Evolutionary conservation across 1,140 invertebrate genomes (phyloP), one percentile per base, ranked within the genome.

Genomic region (Drosophila guanche): DNA sequence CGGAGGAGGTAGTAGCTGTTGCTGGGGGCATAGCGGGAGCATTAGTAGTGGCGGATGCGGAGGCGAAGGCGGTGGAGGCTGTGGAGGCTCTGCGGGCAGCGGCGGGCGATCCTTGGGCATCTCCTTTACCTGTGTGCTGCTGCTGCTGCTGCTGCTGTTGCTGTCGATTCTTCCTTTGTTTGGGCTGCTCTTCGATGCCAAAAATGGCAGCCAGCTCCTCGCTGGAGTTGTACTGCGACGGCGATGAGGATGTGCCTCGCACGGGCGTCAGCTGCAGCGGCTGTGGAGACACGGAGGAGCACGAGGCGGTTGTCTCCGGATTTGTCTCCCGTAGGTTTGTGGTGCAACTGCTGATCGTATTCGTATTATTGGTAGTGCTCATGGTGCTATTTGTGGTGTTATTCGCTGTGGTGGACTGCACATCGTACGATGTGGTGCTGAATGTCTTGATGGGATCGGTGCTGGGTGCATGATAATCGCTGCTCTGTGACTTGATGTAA

Each of bases 201-300:
- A 94, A 94, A 58, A 94, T 94, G 60, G 93, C 93, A 5, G 93
- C 93, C 57, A 94, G 89, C 77, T 94, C 93, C 79, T 94, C 93
- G 67, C 93, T 93, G 5, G 93, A 94, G 77, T 94, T 94, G 80
- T 94, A 94, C 85, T 94, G 93, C 50, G 93, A 93, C 16, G 90
- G 80, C 42, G 83, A 86, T 3, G 84, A 90, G n/a, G 76, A 79
- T 58, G 55, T 61, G n/a, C 73, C 69, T 3, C 74, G 62, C 61
- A 85, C 74, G 8, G 89, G 80, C 7, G 89, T 90, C 53, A 90
- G 20, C 48, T 85, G 78, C 14, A 90, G 55, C 2, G 88, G 84
- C 40, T 90, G 86, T 45, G 90, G 76, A 3, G 88, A 50, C 7
- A 37, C 33, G 1, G 33, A 37, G 10, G 25, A 27, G 25, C 23